These are phyloP conservation scores for Sebastes hopkinsi DNA, from an alignment of 2,797 vertebrate genomes.

Conservation along the genomic window DNA sequence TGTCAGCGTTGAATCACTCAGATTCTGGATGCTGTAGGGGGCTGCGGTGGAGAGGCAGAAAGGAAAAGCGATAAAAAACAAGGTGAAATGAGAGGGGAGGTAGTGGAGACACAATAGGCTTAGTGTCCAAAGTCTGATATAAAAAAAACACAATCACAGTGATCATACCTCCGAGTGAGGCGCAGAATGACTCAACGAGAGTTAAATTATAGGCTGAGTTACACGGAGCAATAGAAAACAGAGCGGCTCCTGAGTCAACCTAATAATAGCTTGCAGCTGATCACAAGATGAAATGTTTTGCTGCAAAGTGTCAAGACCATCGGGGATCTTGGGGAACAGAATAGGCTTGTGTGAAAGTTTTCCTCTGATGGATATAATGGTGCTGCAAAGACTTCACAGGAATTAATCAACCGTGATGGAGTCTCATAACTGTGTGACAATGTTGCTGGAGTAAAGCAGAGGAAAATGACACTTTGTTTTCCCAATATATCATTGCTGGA, in stretches of 20 bases:
- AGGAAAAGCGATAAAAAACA: not conserved
- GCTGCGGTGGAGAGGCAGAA: slow-evolving; percentile 70
- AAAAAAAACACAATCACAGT: slow-evolving; percentile 46
- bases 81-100: not conserved
- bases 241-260: slow-evolving; percentile 52
- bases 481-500: not conserved
- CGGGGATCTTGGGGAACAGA: slow-evolving; percentile 43
- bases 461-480: not conserved
- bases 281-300: slow-evolving; percentile 75
- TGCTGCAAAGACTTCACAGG: not conserved
- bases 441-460: slow-evolving; percentile 2
- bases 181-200: slow-evolving; percentile 39
- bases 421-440: slow-evolving; percentile 22
- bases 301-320: slow-evolving; percentile 52
- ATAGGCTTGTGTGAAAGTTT: slow-evolving; percentile 45
- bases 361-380: slow-evolving; percentile 52
- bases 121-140: slow-evolving; percentile 12
- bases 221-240: slow-evolving; percentile 49
- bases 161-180: slow-evolving; percentile 45
- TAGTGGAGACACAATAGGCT: not conserved
- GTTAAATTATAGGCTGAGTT: slow-evolving; percentile 65
- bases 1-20: slow-evolving; percentile 88
- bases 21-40: slow-evolving; percentile 87
- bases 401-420: slow-evolving; percentile 29
- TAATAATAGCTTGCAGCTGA: slow-evolving; percentile 73